These are phyloP conservation scores for Chauna torquata DNA, from an alignment of 2,113 vertebrate species.

Conservation along the genomic window DNA sequence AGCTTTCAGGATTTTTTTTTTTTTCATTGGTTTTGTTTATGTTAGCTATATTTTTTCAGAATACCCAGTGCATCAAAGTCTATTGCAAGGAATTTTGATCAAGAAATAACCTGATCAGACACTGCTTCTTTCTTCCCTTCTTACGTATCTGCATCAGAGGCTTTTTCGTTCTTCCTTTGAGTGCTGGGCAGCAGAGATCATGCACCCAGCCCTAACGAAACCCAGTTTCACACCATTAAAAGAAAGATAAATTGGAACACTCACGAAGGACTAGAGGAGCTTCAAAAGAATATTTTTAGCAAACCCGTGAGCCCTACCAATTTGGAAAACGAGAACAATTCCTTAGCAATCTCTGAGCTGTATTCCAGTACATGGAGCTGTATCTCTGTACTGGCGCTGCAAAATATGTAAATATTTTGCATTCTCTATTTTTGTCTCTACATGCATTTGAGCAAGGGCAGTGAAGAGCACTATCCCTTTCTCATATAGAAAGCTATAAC, in stretches of 20 bases:
- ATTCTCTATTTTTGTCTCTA: neutral
- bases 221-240: constrained; percentile 8
- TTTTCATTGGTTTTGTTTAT: neutral
- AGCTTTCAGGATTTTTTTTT: neutral
- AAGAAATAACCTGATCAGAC: neutral
- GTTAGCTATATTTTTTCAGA: neutral
- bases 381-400: neutral
- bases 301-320: neutral
- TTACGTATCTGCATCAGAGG: neutral
- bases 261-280: neutral
- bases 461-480: neutral
- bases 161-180: neutral
- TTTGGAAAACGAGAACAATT: constrained; percentile 27
- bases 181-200: neutral
- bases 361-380: neutral
- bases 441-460: neutral
- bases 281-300: constrained; percentile 40
- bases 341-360: neutral
- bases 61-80: neutral
- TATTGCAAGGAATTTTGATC: constrained; percentile 15
- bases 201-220: neutral
- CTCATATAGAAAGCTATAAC: neutral
- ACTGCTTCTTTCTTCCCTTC: constrained; percentile 16
- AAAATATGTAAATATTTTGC: neutral
- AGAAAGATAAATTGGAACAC: constrained; percentile 11